A percentile compares a stretch with the other conserved stretches of the same genome.
Evolutionary conservation across 2,888 invertebrate genomes (phyloP).

Genomic region (Amblyjoppa fuscipennis): DNA sequence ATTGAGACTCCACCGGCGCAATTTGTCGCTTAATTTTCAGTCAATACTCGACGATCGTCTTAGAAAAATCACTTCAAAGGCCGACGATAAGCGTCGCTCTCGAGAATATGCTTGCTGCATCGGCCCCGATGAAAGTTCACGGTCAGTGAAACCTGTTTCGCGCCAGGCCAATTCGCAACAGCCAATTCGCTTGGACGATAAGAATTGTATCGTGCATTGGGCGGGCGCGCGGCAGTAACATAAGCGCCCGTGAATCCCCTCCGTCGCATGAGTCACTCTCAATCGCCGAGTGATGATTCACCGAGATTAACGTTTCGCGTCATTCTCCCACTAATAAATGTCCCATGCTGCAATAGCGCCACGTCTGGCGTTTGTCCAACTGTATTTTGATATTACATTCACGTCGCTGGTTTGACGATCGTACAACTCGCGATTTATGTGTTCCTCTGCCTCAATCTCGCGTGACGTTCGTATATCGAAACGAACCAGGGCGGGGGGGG

Average conservation of each 20-base stretch:
- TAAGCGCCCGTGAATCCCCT: neutral
- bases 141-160: neutral
- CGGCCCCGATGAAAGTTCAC: neutral
- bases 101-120: neutral
- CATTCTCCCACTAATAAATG: neutral
- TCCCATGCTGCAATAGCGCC: neutral
- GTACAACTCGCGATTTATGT: slow-evolving; percentile 34
- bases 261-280: neutral
- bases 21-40: neutral
- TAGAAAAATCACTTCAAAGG: neutral
- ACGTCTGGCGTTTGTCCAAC: slow-evolving; percentile 27
- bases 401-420: neutral
- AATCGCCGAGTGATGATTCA: neutral
- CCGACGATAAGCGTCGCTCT: neutral
- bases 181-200: neutral
- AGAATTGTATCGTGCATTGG: neutral
- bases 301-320: slow-evolving; percentile 2
- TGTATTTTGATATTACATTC: slow-evolving; percentile 23
- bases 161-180: no score
- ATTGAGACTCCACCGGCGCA: neutral
- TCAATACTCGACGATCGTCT: neutral
- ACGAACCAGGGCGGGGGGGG: slow-evolving; percentile 7
- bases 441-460: slow-evolving; percentile 4
- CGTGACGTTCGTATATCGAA: neutral
- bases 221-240: neutral